Conservation (phyloP, 37 sponge, comb jelly and placozoan species). For the Diacarnus erythraeanus region DNA sequence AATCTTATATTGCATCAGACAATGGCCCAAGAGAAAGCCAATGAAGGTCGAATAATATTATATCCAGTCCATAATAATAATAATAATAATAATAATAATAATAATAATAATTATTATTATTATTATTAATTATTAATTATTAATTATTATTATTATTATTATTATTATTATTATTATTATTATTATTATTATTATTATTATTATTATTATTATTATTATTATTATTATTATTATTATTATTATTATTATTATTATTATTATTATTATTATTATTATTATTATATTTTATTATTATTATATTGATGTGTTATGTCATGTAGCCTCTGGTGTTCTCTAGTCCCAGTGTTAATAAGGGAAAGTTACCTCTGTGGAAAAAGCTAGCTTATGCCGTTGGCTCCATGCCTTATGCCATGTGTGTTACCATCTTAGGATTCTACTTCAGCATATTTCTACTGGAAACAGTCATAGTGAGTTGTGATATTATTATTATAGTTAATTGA, state of each 20-base stretch:
- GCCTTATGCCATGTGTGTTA: slow-evolving; percentile 68
- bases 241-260: background rate
- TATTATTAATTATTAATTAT: background rate
- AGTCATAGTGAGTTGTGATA: slow-evolving; percentile 74
- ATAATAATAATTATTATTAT: background rate
- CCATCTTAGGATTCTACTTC: slow-evolving; percentile 77
- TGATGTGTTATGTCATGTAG: too few relatives aligned
- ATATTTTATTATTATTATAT: background rate
- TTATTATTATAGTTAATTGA: too few relatives aligned
- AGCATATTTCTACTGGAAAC: slow-evolving; percentile 81
- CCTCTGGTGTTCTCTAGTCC: too few relatives aligned
- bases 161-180: slow-evolving; percentile 3
- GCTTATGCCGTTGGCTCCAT: slow-evolving; percentile 72
- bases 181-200: slow-evolving; percentile 3
- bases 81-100: background rate
- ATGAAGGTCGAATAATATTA: background rate
- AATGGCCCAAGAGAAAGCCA: background rate
- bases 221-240: background rate
- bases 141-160: slow-evolving; percentile 1
- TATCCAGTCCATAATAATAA: background rate
- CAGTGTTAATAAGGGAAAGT: background rate
- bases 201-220: slow-evolving; percentile 3
- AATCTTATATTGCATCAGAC: too few relatives aligned
- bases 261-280: background rate
- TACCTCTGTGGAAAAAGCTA: slow-evolving; percentile 69